Percentiles rank a stretch among this genome's conserved stretches.
Conservation (phyloP, 2,888 invertebrate genomes). For the Diarsia brunnea region DNA sequence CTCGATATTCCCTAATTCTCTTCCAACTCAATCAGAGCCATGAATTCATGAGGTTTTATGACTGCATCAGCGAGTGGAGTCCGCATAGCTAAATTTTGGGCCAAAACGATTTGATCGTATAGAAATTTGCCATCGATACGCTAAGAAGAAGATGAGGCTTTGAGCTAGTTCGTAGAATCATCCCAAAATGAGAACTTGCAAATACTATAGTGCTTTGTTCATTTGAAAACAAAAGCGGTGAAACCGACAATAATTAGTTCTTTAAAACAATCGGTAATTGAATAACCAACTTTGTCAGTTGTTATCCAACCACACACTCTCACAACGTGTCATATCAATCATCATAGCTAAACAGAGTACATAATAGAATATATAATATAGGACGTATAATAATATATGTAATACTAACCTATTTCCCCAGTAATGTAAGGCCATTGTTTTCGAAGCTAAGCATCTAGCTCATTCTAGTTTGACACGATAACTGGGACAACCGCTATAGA, state of each 20-base stretch:
- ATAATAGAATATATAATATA: neutral
- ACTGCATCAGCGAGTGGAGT: too few relatives aligned
- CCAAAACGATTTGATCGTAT: too few relatives aligned
- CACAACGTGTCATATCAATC: neutral
- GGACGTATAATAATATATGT: neutral
- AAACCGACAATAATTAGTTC: neutral
- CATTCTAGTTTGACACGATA: conserved; percentile 67
- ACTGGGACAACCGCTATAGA: conserved; percentile 55
- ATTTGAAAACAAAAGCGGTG: neutral
- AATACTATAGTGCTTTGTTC: neutral
- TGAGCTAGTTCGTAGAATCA: neutral
- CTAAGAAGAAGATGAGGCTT: too few relatives aligned
- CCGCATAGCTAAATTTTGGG: too few relatives aligned
- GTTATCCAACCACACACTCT: neutral
- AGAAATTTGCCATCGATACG: too few relatives aligned
- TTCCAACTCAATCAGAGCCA: neutral
- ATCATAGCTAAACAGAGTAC: neutral
- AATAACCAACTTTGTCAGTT: neutral
- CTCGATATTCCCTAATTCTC: neutral
- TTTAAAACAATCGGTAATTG: neutral
- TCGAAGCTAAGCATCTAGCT: conserved; percentile 53
- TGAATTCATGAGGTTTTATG: neutral
- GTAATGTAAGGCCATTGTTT: conserved; percentile 55
- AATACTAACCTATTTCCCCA: conserved; percentile 61
- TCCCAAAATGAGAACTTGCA: neutral